Evolutionary conservation across 2,113 vertebrate species (phyloP).

Genomic region (Neotoma lepida): DNA sequence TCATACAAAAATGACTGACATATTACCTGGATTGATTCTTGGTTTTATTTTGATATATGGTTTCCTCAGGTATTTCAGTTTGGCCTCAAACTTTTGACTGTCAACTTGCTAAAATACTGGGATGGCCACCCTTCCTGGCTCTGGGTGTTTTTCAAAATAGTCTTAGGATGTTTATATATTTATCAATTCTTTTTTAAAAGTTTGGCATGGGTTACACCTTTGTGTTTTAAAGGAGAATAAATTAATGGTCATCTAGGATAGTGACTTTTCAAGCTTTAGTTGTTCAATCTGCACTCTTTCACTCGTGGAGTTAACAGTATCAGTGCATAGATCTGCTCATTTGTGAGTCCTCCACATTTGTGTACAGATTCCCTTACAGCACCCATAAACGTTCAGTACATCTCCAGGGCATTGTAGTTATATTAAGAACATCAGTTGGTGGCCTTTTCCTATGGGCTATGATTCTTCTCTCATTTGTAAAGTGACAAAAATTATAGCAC

Average conservation of each 20-base stretch:
- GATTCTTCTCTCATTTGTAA: conserved; percentile 48
- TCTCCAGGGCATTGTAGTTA: neutral
- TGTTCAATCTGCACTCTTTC: neutral
- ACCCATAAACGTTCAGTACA: neutral
- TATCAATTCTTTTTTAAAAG: conserved; percentile 57
- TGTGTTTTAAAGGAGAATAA: conserved; percentile 41
- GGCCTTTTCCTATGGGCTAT: conserved; percentile 11
- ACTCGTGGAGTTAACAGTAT: neutral
- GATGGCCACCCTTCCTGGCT: neutral
- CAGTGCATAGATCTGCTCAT: neutral
- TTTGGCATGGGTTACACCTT: neutral
- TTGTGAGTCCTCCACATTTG: neutral
- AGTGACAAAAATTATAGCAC: neutral
- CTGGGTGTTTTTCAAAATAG: neutral
- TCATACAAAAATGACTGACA: neutral
- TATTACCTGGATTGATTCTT: neutral
- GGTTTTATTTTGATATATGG: neutral
- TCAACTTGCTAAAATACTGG: neutral
- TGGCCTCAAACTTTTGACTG: neutral
- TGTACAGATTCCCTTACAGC: neutral
- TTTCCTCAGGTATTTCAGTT: neutral
- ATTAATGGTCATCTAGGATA: neutral
- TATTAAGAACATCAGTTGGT: neutral
- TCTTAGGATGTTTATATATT: conserved; percentile 67
- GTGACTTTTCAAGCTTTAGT: neutral